Evolutionary conservation across 2,797 vertebrate species (phyloP), one percentile per base, ranked within the genome.

Genomic region (Pristis pectinata): DNA sequence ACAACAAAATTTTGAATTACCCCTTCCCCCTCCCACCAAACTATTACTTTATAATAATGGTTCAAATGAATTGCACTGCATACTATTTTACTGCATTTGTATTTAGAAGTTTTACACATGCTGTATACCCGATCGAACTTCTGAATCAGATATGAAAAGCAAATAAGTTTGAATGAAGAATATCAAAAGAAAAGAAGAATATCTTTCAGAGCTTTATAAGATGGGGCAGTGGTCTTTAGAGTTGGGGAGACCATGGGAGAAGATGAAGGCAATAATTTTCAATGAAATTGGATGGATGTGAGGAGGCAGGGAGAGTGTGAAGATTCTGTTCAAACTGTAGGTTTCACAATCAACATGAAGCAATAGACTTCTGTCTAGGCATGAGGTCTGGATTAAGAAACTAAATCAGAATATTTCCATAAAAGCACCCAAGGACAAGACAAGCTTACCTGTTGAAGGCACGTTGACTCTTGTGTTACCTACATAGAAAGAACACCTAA

Each of bases 391-490:
- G 34, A 67, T n/a, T 3, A 91, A 67, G 61, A 91, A 91, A 17
- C 59, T 3, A 37, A 64, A 37, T 64, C n/a, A 37, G n/a, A 64
- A 37, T 6, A 22, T 19, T 67, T 67, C 44, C 44, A 53, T 34
- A 17, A 72, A 94, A 94, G 94, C 13, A n/a, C 1, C 11, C 74
- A 53, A 53, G 49, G 67, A 53, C 44, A 76, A 53, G 72, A 94
- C 19, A 56, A 56, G 27, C 49, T 53, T 94, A 94, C 92, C 70
- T 94, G 92, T 5, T 34, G 13, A 76, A 19, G 87, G 37, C 37
- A n/a, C 30, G 49, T 49, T 76, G 30, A 15, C 95, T 95, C 94
- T 96, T 95, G 79, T 96, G 95, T 94, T 96, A 96, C 91, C 95
- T 94, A 83, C 74, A 83, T 59, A 49, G 56, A 94, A 94, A 97